Evolutionary conservation across 2,888 invertebrate species (phyloP).

Genomic region (Chouioia cunea): DNA sequence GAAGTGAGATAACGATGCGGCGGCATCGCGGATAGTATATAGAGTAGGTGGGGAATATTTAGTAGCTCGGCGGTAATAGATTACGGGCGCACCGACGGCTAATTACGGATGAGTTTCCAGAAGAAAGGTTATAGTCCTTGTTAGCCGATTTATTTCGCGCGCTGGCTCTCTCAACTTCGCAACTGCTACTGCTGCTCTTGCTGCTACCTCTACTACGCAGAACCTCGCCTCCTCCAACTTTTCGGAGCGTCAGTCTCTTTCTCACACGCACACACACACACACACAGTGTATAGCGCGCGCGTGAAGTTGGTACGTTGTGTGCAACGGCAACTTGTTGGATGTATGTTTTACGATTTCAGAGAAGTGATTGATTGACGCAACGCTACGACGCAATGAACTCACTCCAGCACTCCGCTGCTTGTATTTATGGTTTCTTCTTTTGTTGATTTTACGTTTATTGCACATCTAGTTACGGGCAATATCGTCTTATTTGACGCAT

Average conservation of each 20-base stretch:
- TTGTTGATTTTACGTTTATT: no score
- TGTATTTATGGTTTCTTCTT: no score
- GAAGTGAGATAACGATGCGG: background rate
- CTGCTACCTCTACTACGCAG: no score
- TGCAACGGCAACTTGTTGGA: conserved; percentile 3
- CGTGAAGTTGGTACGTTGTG: no score
- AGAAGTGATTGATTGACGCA: conserved; percentile 6
- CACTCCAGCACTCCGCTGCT: background rate
- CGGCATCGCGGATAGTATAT: no score
- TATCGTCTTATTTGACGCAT: no score
- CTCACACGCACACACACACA: background rate
- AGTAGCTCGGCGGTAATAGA: conserved; percentile 29
- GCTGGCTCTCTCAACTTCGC: background rate
- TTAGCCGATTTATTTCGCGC: conserved; percentile 38
- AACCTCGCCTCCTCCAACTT: conserved; percentile 1
- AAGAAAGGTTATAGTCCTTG: conserved; percentile 26
- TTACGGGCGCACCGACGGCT: conserved; percentile 15
- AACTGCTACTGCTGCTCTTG: no score
- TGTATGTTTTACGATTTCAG: background rate
- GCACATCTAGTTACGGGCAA: no score
- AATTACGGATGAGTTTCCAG: conserved; percentile 39
- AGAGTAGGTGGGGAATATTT: conserved; percentile 17
- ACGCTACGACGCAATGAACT: conserved; percentile 3
- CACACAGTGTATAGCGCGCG: no score
- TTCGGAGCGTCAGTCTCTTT: conserved; percentile 18